phyloP scores from a whole-genome alignment of 2,113 vertebrate species.

The Athene noctua region DNA sequence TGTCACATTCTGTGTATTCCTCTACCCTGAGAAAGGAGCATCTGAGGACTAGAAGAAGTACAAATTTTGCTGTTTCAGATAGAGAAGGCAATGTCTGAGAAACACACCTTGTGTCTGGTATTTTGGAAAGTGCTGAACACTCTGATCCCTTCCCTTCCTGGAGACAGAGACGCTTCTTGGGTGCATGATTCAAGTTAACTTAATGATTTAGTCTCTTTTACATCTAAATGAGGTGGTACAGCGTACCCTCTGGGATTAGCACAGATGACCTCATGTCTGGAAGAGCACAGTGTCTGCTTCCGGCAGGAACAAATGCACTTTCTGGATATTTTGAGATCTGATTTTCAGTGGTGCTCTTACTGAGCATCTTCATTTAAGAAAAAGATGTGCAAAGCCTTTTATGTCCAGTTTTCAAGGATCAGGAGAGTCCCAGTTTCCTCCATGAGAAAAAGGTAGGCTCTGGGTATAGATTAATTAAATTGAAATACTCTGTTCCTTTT shows the following conservation, averaged over 20 bases:
- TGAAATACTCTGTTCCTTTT: background rate
- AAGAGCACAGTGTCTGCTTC: background rate
- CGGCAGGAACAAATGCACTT: background rate
- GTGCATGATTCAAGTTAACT: background rate
- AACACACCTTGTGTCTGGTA: background rate
- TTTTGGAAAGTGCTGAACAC: background rate
- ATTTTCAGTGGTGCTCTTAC: background rate
- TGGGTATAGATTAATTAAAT: background rate
- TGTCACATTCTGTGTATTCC: background rate
- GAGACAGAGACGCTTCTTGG: background rate
- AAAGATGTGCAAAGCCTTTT: background rate
- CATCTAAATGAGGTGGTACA: background rate
- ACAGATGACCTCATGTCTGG: slow-evolving; percentile 46
- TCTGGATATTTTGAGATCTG: background rate
- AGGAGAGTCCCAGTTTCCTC: background rate
- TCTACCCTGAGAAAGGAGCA: background rate
- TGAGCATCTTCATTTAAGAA: background rate
- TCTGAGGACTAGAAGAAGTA: background rate
- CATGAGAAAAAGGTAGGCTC: background rate
- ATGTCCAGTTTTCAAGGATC: background rate
- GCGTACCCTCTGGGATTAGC: background rate
- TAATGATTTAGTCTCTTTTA: background rate
- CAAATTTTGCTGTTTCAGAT: background rate
- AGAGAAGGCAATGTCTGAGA: background rate
- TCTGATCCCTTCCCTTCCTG: background rate